Evolutionary conservation across 2,113 vertebrate genomes (phyloP).

Genomic region (Rousettus leschenaultii): DNA sequence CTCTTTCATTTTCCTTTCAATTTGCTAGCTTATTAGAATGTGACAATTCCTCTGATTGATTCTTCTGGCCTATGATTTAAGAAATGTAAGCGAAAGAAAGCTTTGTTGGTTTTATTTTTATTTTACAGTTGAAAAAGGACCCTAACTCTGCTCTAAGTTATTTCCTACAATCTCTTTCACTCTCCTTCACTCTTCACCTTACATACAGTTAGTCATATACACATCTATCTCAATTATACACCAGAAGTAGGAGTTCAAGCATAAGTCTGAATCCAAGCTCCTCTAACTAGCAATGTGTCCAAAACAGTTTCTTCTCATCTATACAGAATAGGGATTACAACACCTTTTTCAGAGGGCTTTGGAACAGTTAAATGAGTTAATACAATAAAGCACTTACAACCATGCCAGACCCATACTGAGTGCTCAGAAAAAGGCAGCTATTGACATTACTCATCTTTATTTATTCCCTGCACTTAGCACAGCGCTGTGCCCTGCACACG

Average conservation of each 20-base stretch:
- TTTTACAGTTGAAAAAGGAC: conserved; percentile 16
- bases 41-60: conserved; percentile 16
- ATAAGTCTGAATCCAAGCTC: background rate
- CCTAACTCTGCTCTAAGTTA: background rate
- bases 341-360: background rate
- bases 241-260: background rate
- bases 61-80: conserved; percentile 23
- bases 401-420: background rate
- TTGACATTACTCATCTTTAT: background rate
- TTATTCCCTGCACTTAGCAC: background rate
- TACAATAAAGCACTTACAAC: background rate
- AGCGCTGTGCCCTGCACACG: background rate
- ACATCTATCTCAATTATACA: background rate
- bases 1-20: background rate
- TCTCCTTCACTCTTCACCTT: background rate
- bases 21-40: background rate
- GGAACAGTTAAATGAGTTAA: background rate
- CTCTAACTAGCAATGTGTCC: background rate
- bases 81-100: conserved; percentile 17
- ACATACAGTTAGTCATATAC: background rate
- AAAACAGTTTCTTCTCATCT: background rate
- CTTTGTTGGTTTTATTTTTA: conserved; percentile 1
- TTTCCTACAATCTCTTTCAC: background rate
- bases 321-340: background rate
- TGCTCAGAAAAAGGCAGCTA: background rate